Base-by-base conservation (phyloP, 2,113 vertebrate species). In the Rynchops niger region DNA sequence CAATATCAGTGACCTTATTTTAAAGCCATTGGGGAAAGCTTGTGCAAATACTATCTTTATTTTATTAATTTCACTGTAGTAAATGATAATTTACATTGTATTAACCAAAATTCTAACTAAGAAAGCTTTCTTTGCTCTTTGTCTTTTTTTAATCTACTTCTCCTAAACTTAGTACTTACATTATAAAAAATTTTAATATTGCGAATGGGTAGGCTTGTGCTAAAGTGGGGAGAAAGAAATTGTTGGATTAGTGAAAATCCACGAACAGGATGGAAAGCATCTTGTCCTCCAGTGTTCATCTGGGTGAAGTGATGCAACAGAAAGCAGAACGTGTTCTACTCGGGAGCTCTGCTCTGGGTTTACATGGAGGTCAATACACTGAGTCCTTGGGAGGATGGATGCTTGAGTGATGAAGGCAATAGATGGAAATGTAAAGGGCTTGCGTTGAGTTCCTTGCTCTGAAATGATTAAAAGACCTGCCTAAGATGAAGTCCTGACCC, bases 401-500 rank as follows among this genome's bases (percentile, higher is more conserved):
- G 56, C 30, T 65, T 87, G 73, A 82, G 32, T 42, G 53, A 91
- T 93, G 88, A 88, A 90, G 45, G 93, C 42, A 29, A 30, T 43
- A 82, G 45, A 73, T 18, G 77, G 86, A 89, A 92, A 95, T 87
- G 42, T 85, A 73, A 73, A 80, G 55, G 49, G 34, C 50, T 72
- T 95, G 15, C 40, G 82, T 85, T 38, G 15, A 77, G 81, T 88
- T 95, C 18, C 32, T 90, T 69, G 38, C 81, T 87, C 50, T 80
- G 76, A 88, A 94, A 86, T 93, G 45, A 93, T 95, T 87, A 79
- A 85, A 94, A 82, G 84, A 49, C 52, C 45, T 82, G 53, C 49
- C 52, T 89, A 27, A 93, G 90, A 90, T 84, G 90, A 87, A 92
- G 81, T 89, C 69, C 49, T 95, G 88, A 95, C 86, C 83, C n/a